Base-by-base conservation (phyloP, 2,113 vertebrate species). In the Ctenomys sociabilis region DNA sequence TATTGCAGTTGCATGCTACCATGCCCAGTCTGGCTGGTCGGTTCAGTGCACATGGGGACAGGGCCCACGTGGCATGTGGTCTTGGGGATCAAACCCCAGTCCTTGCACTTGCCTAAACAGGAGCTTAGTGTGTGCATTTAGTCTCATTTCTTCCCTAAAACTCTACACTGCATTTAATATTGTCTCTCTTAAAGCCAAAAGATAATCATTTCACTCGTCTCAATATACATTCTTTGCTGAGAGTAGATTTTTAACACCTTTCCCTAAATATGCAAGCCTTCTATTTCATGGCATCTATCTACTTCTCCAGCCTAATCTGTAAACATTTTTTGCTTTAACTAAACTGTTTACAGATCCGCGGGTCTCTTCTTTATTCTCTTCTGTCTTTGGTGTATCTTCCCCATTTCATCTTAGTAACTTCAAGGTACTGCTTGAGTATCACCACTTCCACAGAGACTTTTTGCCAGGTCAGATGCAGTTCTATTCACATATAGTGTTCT, bases 61-160 rank as follows among this genome's bases (percentile, higher is more conserved):
- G 54, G 54, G 54, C 54, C 16, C 4, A 16, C 54, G 19, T 57
- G 17, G 54, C 54, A 57, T 57, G 54, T 57, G 54, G 54, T 57
- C 16, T 17, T 57, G 54, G 54, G 16, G 54, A 57, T 57, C 54
- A 57, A 19, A 57, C 54, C 54, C 17, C 16, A 19, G 54, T 19
- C 54, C 54, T 1, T 19, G 54, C 54, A 57, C 54, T 57, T 16
- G 14, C 54, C 54, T 57, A 2, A 5, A 19, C 14, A 57, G 54
- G 54, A 4, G 16, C 54, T 17, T 57, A 57, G 16, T 57, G 16
- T 57, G 54, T 17, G 54, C 54, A 4, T 87, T 77, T 85, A 63
- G 40, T 93, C n/a, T 95, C 17, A 82, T 90, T 88, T 95, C 85
- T 93, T 92, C 28, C 54, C 43, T 93, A 84, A 96, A 89, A 88